Conservation (phyloP, 2,113 vertebrate species). For the Parus major region DNA sequence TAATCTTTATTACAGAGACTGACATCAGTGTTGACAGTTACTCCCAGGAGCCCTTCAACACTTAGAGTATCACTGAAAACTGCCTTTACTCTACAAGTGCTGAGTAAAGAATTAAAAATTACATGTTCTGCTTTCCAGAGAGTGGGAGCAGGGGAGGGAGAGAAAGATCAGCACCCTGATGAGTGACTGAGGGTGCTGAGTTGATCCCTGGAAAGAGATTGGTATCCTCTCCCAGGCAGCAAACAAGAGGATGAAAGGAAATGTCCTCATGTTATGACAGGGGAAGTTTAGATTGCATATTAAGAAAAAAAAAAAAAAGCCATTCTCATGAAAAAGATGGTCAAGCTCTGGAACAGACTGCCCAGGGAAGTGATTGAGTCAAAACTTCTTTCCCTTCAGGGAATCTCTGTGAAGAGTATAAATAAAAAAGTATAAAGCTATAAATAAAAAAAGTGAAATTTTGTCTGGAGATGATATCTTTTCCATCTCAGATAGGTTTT, state of each 20-base stretch:
- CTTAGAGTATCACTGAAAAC: background rate
- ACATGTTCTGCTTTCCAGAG: background rate
- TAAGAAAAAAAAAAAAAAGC: background rate
- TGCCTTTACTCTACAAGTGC: background rate
- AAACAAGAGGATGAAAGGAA: background rate
- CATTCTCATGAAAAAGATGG: background rate
- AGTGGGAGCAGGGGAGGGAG: rapidly evolving
- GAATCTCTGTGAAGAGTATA: background rate
- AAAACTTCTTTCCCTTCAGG: background rate
- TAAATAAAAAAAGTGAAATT: background rate
- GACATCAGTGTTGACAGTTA: background rate
- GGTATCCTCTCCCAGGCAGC: background rate
- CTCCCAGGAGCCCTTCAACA: background rate
- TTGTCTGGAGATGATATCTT: background rate
- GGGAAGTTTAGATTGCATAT: background rate
- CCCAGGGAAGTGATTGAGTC: background rate
- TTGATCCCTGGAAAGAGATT: background rate
- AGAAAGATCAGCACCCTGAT: background rate
- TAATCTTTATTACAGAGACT: background rate
- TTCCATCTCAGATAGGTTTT: background rate
- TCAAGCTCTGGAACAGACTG: background rate
- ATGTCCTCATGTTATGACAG: background rate
- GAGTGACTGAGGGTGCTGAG: background rate
- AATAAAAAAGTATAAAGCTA: background rate
- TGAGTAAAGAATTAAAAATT: background rate